Base-by-base conservation (phyloP, 1,140 invertebrate species). In the Caenorhabditis briggsae region DNA sequence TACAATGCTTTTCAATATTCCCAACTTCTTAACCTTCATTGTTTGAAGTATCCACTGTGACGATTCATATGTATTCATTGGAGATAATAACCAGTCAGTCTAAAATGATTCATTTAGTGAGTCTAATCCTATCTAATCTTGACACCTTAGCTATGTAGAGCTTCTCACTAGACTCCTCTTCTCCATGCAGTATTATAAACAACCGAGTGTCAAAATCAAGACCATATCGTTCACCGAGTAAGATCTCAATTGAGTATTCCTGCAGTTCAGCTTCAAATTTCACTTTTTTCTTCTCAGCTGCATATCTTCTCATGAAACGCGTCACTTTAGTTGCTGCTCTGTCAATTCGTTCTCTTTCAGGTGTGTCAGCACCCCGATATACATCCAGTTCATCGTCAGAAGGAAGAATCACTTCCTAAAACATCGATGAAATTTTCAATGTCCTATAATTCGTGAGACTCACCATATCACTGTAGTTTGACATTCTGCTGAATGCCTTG, bases 1-100 rank as follows among this genome's bases (percentile, higher is more conserved):
- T 14, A 87, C 46, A 3, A 89, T 89, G 50, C 88, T 89, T n/a
- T 25, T 58, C 25, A 89, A 59, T 23, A 78, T 82, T 41, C 89
- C 89, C 18, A 89, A 33, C 8, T 18, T n/a, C 5, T 5, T 41
- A 25, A 25, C 9, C 48, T 18, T 89, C 23, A 7, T 64, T 53
- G 43, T 87, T 86, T 84, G 18, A 25, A 20, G 9, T 11, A 25
- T 14, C 11, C n/a, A 12, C 41, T 16, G 16, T 16, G 9, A 12
- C 48, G 23, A 78, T n/a, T 74, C 41, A 3, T 18, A 55, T 7
- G 50, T 8, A 55, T 55, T 12, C 16, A 65, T 25, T 12, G n/a
- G 8, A 11, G 23, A 50, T 25, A 46, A 84, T 55, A 84, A 50
- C 53, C 82, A 83, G 25, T 53, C 23, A 9, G 65, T 55, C 82